Base-by-base conservation (phyloP, 2,797 vertebrate species). In the Antrozous pallidus region DNA sequence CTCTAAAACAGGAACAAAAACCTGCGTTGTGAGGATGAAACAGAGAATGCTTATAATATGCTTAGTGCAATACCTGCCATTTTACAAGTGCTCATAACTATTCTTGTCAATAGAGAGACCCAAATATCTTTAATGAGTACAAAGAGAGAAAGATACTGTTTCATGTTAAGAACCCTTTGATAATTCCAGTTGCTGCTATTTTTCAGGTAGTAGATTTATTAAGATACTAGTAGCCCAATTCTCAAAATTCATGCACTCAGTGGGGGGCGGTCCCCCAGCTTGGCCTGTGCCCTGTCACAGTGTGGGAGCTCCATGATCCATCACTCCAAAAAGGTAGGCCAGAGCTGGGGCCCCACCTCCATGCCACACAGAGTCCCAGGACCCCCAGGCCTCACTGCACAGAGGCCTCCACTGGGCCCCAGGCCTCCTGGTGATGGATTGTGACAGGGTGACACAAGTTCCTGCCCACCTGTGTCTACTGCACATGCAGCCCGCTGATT, bases 61-160 rank as follows among this genome's bases (percentile, higher is more conserved):
- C 18, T 47, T 26, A 49, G 65, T 77, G 61, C 24, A 28, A 38
- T 36, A 58, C 3, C 79, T 40, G 6, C 33, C 16, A 10, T 4
- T 36, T 88, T 3, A 3, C 16, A 69, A n/a, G 9, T 20, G 2
- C 45, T 31, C 31, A 2, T n/a, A 63, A 31, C 14, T 56, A 56
- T 67, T 90, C 31, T 11, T 54, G 20, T 86, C 42, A 45, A 9
- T 2, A 61, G 47, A 90, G 18, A 38, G 77, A 70, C 22, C 22
- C 45, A 86, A 51, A 13, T 74, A n/a, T 17, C 36, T 80, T 33
- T 73, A 12, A 89, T 40, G 42, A 91, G 36, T 17, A 89, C 80
- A 56, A 75, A 89, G 65, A 65, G 42, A 84, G 33, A 83, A 63
- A 58, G 67, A 54, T 40, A 45, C 17, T 49, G 3, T 40, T 85